Evolutionary conservation across 2,113 vertebrate genomes (phyloP).

Genomic region (Tachuris rubrigastra): DNA sequence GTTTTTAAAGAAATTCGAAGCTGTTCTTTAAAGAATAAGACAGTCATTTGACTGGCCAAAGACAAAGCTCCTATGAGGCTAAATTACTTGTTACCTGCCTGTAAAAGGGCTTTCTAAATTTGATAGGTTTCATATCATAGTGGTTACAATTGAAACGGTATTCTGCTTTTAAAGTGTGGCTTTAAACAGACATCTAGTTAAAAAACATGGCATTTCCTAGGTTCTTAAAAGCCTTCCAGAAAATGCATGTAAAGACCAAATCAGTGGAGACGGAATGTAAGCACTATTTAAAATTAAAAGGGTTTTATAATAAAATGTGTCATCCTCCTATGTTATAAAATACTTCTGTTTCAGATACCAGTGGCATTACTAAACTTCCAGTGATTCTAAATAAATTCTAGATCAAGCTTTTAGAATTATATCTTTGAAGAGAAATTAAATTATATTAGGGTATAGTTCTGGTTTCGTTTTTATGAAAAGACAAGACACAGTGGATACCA

Average conservation of each 20-base stretch:
- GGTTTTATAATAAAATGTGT: background rate
- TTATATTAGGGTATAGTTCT: background rate
- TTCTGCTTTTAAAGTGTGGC: background rate
- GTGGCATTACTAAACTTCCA: background rate
- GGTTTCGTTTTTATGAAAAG: background rate
- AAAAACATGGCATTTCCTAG: background rate
- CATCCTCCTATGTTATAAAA: background rate
- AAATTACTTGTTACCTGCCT: background rate
- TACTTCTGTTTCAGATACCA: background rate
- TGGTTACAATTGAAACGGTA: background rate
- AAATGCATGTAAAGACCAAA: background rate
- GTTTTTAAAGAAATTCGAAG: background rate
- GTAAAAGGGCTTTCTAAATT: background rate
- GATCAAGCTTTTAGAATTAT: background rate
- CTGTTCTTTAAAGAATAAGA: background rate
- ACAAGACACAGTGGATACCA: background rate
- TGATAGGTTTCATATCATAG: background rate
- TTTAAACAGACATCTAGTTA: background rate
- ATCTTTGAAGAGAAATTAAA: background rate
- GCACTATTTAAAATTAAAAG: background rate
- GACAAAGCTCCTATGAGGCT: background rate
- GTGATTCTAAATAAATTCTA: background rate
- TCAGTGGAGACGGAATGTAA: background rate
- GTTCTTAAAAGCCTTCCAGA: background rate
- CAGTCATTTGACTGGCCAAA: background rate